A percentile compares a stretch with the other conserved stretches of the same genome.
Evolutionary conservation across 2,113 vertebrate species (phyloP).

Genomic region (Limanda limanda): DNA sequence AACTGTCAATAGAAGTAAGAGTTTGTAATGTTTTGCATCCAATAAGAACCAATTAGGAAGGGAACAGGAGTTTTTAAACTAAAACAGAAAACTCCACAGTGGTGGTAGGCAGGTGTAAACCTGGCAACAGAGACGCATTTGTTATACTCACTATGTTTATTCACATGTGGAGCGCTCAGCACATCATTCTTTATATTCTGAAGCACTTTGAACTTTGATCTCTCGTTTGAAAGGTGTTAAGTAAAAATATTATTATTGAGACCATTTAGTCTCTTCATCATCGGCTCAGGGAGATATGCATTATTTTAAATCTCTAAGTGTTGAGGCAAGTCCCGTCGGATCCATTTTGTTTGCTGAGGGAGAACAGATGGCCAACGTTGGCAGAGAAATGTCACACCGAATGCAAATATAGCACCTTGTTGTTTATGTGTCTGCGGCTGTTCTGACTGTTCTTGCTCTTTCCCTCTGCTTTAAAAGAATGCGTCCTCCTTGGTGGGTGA

Average conservation of each 20-base stretch:
- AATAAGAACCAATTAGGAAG: too few species aligned
- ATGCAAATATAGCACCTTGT: slow-evolving; percentile 80
- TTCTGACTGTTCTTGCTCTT: slow-evolving; percentile 70
- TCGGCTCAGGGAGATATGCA: not conserved
- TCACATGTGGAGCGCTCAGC: too few species aligned
- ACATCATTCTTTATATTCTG: too few species aligned
- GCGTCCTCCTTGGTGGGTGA: slow-evolving; percentile 1
- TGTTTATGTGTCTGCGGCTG: slow-evolving; percentile 65
- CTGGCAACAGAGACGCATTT: too few species aligned
- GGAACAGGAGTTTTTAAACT: too few species aligned
- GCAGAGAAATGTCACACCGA: slow-evolving; percentile 73
- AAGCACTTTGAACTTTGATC: not conserved
- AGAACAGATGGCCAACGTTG: slow-evolving; percentile 79
- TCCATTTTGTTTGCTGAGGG: slow-evolving; percentile 52
- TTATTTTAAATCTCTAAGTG: not conserved
- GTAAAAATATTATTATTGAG: too few species aligned
- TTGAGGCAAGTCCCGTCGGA: slow-evolving; percentile 13
- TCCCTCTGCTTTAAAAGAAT: slow-evolving; percentile 61
- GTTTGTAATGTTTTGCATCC: too few species aligned
- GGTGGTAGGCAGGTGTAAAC: too few species aligned
- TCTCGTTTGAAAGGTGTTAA: too few species aligned
- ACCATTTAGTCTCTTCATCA: not conserved
- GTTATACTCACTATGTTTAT: too few species aligned
- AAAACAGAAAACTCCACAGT: too few species aligned
- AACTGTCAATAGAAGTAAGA: too few species aligned